Conservation (phyloP, 2,113 vertebrate genomes). For the Saguinus imperator region DNA sequence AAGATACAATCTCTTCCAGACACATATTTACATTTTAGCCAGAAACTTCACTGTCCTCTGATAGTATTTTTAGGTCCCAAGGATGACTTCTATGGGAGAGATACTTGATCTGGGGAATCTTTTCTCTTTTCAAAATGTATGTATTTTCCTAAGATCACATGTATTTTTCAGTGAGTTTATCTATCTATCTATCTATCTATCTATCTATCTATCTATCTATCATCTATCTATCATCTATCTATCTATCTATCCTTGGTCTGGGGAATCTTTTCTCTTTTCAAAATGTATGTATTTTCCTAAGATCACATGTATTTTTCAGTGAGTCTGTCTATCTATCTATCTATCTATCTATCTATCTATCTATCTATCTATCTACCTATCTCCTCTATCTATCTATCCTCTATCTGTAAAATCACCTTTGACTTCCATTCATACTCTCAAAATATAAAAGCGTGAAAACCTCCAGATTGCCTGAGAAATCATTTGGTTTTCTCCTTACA, state of each 20-base stretch:
- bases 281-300: neutral
- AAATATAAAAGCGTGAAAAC: neutral
- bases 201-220: too few species aligned
- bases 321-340: neutral
- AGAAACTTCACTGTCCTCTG: neutral
- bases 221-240: too few species aligned
- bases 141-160: neutral
- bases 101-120: neutral
- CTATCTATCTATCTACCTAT: neutral
- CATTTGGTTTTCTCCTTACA: neutral
- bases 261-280: neutral
- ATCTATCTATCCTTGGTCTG: neutral
- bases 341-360: too few species aligned
- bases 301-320: neutral
- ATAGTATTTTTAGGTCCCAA: neutral
- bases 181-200: too few species aligned
- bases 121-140: neutral
- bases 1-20: neutral
- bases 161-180: neutral
- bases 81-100: neutral
- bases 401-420: neutral
- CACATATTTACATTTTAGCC: neutral
- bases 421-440: neutral
- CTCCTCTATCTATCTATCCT: neutral
- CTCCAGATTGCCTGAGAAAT: neutral